Evolutionary conservation across 2,797 vertebrate species (phyloP).

Genomic region (Alauda arvensis): DNA sequence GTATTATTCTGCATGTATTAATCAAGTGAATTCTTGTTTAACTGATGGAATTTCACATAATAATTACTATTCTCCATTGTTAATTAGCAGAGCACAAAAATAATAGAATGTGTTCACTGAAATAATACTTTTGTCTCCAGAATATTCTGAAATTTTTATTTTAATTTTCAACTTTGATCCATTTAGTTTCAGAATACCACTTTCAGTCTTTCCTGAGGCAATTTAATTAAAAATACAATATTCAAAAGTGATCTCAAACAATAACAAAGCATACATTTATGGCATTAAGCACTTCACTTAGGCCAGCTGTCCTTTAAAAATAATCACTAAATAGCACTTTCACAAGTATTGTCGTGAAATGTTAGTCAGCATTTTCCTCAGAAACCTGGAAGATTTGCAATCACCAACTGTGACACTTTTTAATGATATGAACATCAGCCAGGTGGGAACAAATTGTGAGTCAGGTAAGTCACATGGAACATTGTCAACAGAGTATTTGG

Average conservation of each 20-base stretch:
- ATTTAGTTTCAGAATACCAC: background rate
- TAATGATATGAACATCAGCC: background rate
- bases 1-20: constrained; percentile 45
- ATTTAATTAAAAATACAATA: background rate
- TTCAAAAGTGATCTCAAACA: background rate
- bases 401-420: background rate
- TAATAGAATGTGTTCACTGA: background rate
- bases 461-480: background rate
- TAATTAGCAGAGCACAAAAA: constrained; percentile 21
- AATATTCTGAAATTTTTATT: background rate
- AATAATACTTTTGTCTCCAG: background rate
- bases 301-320: background rate
- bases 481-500: background rate
- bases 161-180: background rate
- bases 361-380: background rate
- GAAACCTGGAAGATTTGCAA: background rate
- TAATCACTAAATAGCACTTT: background rate
- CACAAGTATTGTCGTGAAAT: background rate
- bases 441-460: background rate
- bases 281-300: background rate
- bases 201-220: background rate
- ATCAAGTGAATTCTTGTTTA: constrained; percentile 44
- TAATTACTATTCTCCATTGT: background rate
- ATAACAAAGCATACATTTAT: background rate
- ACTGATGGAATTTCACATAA: constrained; percentile 2